phyloP scores from a whole-genome alignment of 30 jellyfish, hydroid and myxozoan species.

The Cassiopea xamachana region DNA sequence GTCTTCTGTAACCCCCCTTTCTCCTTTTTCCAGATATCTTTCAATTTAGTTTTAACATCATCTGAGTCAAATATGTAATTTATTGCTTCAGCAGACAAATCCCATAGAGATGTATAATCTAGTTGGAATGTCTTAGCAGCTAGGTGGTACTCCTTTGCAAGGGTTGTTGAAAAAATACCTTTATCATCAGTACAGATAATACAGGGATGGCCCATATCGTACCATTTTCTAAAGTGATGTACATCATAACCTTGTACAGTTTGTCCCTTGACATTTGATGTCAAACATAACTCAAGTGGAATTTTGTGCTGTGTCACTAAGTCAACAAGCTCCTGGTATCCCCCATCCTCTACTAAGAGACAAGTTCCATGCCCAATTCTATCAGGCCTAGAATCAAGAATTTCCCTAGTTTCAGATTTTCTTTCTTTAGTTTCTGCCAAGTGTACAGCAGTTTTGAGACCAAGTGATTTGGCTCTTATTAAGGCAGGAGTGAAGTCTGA shows the following conservation, averaged over 20 bases:
- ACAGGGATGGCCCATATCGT: conserved; percentile 59
- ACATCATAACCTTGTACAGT: conserved; percentile 56
- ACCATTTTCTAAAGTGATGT: conserved; percentile 56
- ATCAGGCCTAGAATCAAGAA: conserved; percentile 60
- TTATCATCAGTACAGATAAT: conserved; percentile 84
- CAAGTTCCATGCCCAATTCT: conserved; percentile 90
- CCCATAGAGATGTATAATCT: conserved; percentile 20
- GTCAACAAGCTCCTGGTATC: conserved; percentile 61
- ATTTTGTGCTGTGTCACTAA: conserved; percentile 8
- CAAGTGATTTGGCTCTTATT: conserved; percentile 12
- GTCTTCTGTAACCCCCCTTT: not conserved
- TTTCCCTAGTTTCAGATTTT: conserved; percentile 37
- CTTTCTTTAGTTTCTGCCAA: conserved; percentile 58
- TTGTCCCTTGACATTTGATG: conserved; percentile 76
- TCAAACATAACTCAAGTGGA: conserved; percentile 77
- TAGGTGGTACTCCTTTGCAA: conserved; percentile 60
- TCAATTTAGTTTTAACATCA: conserved; percentile 30
- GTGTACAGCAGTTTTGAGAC: conserved; percentile 55
- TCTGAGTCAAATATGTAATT: conserved; percentile 57
- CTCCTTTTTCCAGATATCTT: conserved; percentile 35
- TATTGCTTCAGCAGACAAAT: conserved; percentile 44
- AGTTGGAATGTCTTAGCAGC: conserved; percentile 53
- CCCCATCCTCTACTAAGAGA: conserved; percentile 74
- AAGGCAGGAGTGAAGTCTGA: conserved; percentile 53
- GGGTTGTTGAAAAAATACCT: conserved; percentile 68